phyloP scores from a whole-genome alignment of 2,797 vertebrate species.

The Danionella dracula region DNA sequence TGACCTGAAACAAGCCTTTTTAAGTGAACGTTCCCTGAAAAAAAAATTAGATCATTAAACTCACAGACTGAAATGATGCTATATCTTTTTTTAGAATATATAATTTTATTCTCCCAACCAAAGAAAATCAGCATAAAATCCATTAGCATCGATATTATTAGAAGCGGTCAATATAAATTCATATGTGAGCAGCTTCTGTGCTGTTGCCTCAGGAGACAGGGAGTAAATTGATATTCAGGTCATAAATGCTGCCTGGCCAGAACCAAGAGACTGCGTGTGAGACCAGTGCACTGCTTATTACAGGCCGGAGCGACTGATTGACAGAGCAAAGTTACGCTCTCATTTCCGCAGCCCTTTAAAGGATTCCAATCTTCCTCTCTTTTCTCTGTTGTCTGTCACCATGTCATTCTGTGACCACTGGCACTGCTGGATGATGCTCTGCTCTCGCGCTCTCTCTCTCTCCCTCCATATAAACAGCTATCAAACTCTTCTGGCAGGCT shows the following conservation, averaged over 20 bases:
- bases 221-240: constrained; percentile 36
- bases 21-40: no score
- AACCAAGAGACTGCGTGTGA: constrained; percentile 27
- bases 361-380: constrained; percentile 42
- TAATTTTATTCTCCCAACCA: neutral
- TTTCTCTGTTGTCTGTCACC: constrained; percentile 37
- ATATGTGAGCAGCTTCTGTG: constrained; percentile 11
- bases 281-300: constrained; percentile 37
- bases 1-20: no score
- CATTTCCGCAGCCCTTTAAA: constrained; percentile 39
- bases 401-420: constrained; percentile 32
- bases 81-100: no score
- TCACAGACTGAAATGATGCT: no score
- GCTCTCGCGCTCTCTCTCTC: constrained; percentile 32
- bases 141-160: neutral
- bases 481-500: constrained; percentile 50
- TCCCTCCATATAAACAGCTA: constrained; percentile 47
- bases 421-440: constrained; percentile 24
- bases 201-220: constrained; percentile 10
- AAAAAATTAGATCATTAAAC: no score
- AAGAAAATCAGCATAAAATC: neutral
- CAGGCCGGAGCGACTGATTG: constrained; percentile 25
- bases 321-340: constrained; percentile 38
- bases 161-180: constrained; percentile 3
- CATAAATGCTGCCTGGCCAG: constrained; percentile 24